Evolutionary conservation across 2,888 invertebrate genomes (phyloP), one percentile per base, ranked within the genome.

Genomic region (Lepidochrysops patricia): DNA sequence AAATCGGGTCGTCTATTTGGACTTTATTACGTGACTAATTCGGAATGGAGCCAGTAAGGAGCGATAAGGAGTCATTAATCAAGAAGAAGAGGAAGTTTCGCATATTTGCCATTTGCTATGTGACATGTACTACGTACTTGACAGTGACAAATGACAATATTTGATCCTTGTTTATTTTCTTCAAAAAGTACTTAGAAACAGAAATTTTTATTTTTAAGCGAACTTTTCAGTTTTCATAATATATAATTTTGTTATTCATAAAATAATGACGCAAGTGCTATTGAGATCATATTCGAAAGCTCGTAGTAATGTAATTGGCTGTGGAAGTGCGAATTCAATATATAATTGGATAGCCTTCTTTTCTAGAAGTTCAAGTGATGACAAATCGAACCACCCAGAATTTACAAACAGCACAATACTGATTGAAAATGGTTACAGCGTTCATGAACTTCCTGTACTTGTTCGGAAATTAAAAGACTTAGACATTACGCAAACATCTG

Each of bases 381-480:
- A 83, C 32, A 83, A 80, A 67, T 69, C 69, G 66, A 70, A 70
- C 65, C 74, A 72, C 66, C 75, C 77, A 57, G 83, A 84, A 64
- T 82, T 82, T 63, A 78, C 74, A 60, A 80, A 75, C 57, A 86
- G 82, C 65, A 91, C 91, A 7, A 91, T 93, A 61, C 75, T 94
- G 52, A 80, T 93, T 59, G 93, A 94, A 79, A 92, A 93, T 73
- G 93, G 93, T 3, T 79, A 86, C n/a, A 89, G 90, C 60, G 92
- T 94, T 23, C 91, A 92, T 68, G 94, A 94, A 74, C 83, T 94
- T 56, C 94, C 94, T 1, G 81, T 93, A 12, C 89, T 93, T 58
- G 90, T 94, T 26, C 86, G 91, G 60, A 90, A 83, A 72, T 70
- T 90, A 32, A 85, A 79, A 69, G 80, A 90, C 66, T 68, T 91